phyloP scores from a whole-genome alignment of 2,888 invertebrate species.

The Hyppa rectilinea region DNA sequence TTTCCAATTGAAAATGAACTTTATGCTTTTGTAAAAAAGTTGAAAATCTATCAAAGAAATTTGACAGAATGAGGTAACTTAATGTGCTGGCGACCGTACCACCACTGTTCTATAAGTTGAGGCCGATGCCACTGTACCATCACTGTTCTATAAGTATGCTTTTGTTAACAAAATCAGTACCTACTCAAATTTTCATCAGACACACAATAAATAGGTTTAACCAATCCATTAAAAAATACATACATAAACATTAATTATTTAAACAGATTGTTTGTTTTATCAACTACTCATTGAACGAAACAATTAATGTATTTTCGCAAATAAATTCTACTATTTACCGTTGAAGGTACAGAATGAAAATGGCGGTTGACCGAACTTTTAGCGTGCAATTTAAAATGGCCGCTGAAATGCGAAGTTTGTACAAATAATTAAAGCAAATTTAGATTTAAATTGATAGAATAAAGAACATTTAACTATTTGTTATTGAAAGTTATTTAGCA shows the following conservation, averaged over 20 bases:
- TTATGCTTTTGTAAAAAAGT: no score
- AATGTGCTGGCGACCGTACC: no score
- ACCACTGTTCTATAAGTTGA: no score
- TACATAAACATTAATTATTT: slow-evolving; percentile 20
- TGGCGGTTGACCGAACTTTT: slow-evolving; percentile 48
- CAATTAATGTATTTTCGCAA: slow-evolving; percentile 48
- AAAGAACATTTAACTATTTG: slow-evolving; percentile 27
- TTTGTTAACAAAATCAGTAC: slow-evolving; percentile 32
- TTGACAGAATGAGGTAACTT: no score
- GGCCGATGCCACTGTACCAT: no score
- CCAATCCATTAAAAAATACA: slow-evolving; percentile 35
- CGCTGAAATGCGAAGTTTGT: slow-evolving; percentile 30
- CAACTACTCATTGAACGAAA: slow-evolving; percentile 42
- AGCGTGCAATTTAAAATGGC: slow-evolving; percentile 44
- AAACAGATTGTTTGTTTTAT: slow-evolving; percentile 30
- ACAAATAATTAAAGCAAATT: slow-evolving; percentile 49
- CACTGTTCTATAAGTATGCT: no score
- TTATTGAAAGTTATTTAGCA: slow-evolving; percentile 11
- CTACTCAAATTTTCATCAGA: not conserved
- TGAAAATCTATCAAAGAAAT: no score
- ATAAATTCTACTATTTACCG: slow-evolving; percentile 46
- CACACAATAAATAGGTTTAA: slow-evolving; percentile 11
- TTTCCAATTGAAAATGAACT: no score
- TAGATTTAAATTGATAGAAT: slow-evolving; percentile 55
- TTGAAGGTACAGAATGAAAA: slow-evolving; percentile 39